These are phyloP conservation scores for Typhlomys cinereus DNA, from an alignment of 2,113 vertebrate genomes.

Conservation along the genomic window DNA sequence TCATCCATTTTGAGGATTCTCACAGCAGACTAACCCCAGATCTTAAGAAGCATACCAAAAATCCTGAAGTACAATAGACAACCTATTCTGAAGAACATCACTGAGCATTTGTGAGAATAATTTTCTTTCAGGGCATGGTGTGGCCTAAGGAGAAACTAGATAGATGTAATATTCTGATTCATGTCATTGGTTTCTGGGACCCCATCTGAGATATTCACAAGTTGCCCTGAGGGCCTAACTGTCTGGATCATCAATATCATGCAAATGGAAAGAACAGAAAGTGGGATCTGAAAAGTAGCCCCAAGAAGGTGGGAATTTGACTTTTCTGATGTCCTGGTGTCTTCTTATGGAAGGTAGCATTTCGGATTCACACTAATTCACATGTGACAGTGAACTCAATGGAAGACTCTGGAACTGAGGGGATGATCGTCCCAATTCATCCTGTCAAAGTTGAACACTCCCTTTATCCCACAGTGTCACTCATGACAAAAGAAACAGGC, in stretches of 20 bases:
- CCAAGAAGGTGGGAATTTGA: not conserved
- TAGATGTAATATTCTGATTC: not conserved
- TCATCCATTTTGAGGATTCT: not conserved
- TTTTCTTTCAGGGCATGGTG: not conserved
- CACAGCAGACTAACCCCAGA: not conserved
- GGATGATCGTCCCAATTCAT: not conserved
- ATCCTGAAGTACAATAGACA: not conserved
- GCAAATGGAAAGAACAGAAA: not conserved
- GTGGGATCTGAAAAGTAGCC: constrained; percentile 21
- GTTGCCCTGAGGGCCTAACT: not conserved
- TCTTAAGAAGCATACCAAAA: not conserved
- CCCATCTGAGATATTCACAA: not conserved
- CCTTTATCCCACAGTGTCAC: not conserved
- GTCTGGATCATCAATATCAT: not conserved
- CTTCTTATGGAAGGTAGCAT: not conserved
- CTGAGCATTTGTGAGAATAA: constrained; percentile 5
- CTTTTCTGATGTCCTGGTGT: not conserved
- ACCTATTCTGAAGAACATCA: not conserved
- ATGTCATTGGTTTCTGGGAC: not conserved
- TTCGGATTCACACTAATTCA: not conserved
- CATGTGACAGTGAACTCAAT: not conserved
- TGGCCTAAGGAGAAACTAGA: not conserved
- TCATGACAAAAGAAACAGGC: not conserved
- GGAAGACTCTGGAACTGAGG: not conserved
- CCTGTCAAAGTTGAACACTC: not conserved